phyloP scores from a whole-genome alignment of 2,797 vertebrate species.

The Astyanax mexicanus region DNA sequence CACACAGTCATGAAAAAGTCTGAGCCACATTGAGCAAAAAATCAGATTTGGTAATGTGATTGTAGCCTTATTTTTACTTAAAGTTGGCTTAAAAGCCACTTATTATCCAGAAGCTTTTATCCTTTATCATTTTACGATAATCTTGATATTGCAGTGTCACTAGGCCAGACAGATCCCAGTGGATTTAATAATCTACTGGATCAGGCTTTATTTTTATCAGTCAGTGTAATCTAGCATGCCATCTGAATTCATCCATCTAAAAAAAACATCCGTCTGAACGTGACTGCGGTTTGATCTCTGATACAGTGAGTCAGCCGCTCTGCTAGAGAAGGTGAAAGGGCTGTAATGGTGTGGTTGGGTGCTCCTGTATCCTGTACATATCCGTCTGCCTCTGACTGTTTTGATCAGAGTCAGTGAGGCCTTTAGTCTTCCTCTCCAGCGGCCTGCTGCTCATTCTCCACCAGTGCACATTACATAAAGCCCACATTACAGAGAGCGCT shows the following conservation, averaged over 20 bases:
- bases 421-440: constrained; percentile 47
- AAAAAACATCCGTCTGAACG: constrained; percentile 22
- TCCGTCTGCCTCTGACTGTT: constrained; percentile 55
- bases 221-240: constrained; percentile 18
- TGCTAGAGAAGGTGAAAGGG: constrained; percentile 29
- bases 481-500: constrained; percentile 59
- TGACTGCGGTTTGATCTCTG: constrained; percentile 39
- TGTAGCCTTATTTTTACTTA: no score
- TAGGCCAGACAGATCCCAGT: neutral
- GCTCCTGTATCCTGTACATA: constrained; percentile 17
- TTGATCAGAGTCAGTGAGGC: constrained; percentile 53
- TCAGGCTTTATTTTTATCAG: neutral
- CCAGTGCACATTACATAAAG: constrained; percentile 72
- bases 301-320: constrained; percentile 6
- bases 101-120: no score
- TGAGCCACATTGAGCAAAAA: no score
- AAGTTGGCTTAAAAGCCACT: no score
- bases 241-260: constrained; percentile 39
- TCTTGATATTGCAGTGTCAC: neutral
- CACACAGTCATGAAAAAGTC: no score
- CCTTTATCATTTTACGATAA: neutral
- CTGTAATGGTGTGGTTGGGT: constrained; percentile 24
- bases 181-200: neutral
- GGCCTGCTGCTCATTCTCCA: constrained; percentile 65
- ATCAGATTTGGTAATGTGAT: no score